A percentile compares a stretch with the other conserved stretches of the same genome.
Evolutionary conservation across 2,797 vertebrate species (phyloP).

Genomic region (Melanotaenia maccullochi): DNA sequence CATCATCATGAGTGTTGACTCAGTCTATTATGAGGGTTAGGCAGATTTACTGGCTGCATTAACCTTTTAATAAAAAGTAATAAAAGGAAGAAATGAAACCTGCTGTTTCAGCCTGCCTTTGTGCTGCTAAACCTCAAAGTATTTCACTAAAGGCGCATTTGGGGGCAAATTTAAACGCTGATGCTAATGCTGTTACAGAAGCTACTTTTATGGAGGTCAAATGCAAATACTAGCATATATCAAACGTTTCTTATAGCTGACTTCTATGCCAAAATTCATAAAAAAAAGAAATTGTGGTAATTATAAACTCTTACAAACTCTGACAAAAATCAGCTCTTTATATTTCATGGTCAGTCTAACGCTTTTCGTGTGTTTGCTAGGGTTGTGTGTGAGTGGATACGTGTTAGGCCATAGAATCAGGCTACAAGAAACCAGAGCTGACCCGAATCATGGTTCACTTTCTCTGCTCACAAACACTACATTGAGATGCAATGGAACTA

Average conservation of each 20-base stretch:
- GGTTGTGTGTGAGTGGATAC: slow-evolving; percentile 17
- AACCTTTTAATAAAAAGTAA: slow-evolving; percentile 41
- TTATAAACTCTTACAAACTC: neutral
- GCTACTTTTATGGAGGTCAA: slow-evolving; percentile 6
- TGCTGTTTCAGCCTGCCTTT: slow-evolving; percentile 2
- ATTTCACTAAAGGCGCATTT: slow-evolving; percentile 9
- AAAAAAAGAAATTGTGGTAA: neutral
- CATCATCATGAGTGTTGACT: slow-evolving; percentile 44
- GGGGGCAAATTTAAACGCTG: neutral
- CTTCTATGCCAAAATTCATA: neutral
- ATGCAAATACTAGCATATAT: neutral
- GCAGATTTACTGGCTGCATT: slow-evolving; percentile 26
- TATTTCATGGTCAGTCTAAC: neutral
- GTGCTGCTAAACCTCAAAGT: slow-evolving; percentile 1
- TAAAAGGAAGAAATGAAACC: slow-evolving; percentile 13
- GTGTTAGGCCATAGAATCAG: slow-evolving; percentile 61
- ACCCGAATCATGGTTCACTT: slow-evolving; percentile 67
- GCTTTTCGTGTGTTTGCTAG: neutral
- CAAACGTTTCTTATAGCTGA: neutral
- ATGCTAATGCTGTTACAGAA: neutral
- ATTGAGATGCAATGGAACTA: slow-evolving; percentile 27
- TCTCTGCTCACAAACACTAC: slow-evolving; percentile 60
- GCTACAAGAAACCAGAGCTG: slow-evolving; percentile 64
- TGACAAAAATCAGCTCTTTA: neutral
- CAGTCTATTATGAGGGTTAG: slow-evolving; percentile 23